A percentile compares a stretch with the other conserved stretches of the same genome.
Evolutionary conservation across 2,888 invertebrate genomes (phyloP).

Genomic region (Polyploca ridens): DNA sequence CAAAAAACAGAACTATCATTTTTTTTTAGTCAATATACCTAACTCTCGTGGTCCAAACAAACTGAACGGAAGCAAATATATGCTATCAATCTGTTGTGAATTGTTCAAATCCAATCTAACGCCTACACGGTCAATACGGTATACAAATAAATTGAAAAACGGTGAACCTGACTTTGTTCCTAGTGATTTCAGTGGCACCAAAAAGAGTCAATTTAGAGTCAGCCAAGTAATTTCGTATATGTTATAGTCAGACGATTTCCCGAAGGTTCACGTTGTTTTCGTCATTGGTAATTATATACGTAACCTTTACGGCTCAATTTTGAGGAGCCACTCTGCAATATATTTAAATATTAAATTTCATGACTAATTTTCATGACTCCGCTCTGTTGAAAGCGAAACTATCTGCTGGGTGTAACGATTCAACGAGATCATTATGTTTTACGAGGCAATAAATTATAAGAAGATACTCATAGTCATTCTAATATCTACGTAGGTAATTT

Average conservation of each 20-base stretch:
- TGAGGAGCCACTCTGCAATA: neutral
- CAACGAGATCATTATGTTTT: no score
- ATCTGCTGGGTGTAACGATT: no score
- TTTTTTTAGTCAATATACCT: neutral
- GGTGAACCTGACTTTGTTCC: neutral
- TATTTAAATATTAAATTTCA: no score
- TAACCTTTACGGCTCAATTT: neutral
- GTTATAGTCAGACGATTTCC: neutral
- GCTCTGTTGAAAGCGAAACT: no score
- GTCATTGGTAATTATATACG: neutral
- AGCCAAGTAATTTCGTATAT: neutral
- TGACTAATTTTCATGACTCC: no score
- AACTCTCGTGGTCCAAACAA: constrained; percentile 42
- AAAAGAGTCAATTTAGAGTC: neutral
- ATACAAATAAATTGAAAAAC: constrained; percentile 32
- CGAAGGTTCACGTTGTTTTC: neutral
- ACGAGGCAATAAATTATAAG: no score
- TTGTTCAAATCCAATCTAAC: constrained; percentile 58
- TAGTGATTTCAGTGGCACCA: no score
- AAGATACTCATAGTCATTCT: no score
- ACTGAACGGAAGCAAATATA: constrained; percentile 24
- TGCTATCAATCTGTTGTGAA: constrained; percentile 51
- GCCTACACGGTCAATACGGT: constrained; percentile 29
- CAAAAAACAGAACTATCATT: neutral
- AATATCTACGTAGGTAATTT: no score